Base-by-base conservation (phyloP, 2,797 vertebrate genomes). In the Mormyrus hasselquistii region DNA sequence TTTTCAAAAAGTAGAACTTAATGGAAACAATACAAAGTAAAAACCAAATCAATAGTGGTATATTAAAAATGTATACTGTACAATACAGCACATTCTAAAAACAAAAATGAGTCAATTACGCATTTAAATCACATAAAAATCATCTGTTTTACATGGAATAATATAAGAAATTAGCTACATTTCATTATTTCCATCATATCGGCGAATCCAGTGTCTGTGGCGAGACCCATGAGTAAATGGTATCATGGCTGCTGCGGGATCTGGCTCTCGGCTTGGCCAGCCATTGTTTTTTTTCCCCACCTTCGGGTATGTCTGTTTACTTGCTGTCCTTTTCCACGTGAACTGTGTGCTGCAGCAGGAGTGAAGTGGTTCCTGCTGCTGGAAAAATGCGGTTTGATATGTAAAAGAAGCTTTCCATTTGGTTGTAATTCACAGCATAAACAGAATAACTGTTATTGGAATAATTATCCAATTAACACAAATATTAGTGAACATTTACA, bases 401-500 rank as follows among this genome's bases (percentile, higher is more conserved):
- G 1, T 62, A 85, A 89, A n/a, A 22, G 49, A 25, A 86, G n/a
- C 19, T 9, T 50, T 50, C 25, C 44, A 34, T 29, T 69, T 57
- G 52, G 10, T 22, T 49, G 16, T 47, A 47, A 82, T 19, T 82
- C 41, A 82, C 41, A 82, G 16, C 19, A 44, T 47, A 82, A 47
- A 82, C 76, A 47, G 41, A n/a, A 82, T 82, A 47, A 47, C 76
- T n/a, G 41, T 47, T 82, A 44, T 5, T 82, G 16, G 38, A 82
- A 82, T 44, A 47, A 82, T 47, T 82, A 34, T 73, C 65, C 65
- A 73, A 73, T 73, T 44, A 82, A 82, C 41, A 82, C 76, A 82
- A 47, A 82, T 82, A 82, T 47, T 82, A 47, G 34, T 41, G 9
- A 34, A 47, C 19, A 47, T 82, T 44, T 79, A 44, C 4, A 34